These are phyloP conservation scores for Orthosia incerta DNA, from an alignment of 2,888 invertebrate species.

Conservation along the genomic window DNA sequence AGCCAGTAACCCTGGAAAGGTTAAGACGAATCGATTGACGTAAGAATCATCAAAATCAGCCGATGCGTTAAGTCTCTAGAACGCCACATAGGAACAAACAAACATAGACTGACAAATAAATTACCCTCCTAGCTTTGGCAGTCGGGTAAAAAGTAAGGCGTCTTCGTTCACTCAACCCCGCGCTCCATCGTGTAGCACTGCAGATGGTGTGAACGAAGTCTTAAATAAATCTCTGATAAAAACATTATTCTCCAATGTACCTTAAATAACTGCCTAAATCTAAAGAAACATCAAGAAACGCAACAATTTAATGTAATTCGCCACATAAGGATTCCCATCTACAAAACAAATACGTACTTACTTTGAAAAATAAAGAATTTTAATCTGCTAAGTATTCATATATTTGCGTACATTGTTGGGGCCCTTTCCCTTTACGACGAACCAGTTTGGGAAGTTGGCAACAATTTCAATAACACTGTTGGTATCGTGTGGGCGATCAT, in stretches of 20 bases:
- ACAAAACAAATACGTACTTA: neutral
- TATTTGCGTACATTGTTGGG: conserved; percentile 29
- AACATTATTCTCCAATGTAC: neutral
- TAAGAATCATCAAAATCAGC: too few relatives aligned
- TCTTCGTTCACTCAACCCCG: too few relatives aligned
- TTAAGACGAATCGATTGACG: too few relatives aligned
- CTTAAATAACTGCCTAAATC: neutral
- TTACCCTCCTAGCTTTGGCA: too few relatives aligned
- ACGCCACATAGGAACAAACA: too few relatives aligned
- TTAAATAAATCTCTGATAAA: too few relatives aligned
- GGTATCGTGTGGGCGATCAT: conserved; percentile 4
- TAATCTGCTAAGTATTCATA: conserved; percentile 42
- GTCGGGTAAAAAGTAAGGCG: too few relatives aligned
- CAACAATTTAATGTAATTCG: neutral
- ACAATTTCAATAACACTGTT: conserved; percentile 43
- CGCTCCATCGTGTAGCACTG: too few relatives aligned
- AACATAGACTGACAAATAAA: too few relatives aligned
- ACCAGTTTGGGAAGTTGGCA: conserved; percentile 20
- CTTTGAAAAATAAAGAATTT: conserved; percentile 34
- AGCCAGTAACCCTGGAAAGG: too few relatives aligned
- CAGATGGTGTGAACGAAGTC: too few relatives aligned
- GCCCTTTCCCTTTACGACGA: conserved; percentile 18
- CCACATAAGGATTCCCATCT: neutral
- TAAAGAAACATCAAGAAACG: neutral
- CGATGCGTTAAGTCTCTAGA: too few relatives aligned